Conservation (phyloP, 2,888 invertebrate species). For the Drosophila subsilvestris region DNA sequence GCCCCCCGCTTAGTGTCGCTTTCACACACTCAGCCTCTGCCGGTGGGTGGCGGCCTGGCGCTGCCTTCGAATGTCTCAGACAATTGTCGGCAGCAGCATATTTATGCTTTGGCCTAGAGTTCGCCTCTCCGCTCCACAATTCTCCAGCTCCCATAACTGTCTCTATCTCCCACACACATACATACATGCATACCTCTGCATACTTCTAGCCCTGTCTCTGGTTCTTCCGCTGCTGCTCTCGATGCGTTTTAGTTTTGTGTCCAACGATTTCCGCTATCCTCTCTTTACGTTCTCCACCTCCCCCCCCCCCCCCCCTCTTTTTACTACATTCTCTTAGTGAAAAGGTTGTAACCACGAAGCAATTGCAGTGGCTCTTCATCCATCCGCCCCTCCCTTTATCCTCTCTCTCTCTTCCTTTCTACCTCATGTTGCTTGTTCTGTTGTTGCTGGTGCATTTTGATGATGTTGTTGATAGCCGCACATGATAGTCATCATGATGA, state of each 20-base stretch:
- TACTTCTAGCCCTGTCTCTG: background rate
- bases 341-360: slow-evolving; percentile 71
- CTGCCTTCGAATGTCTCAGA: slow-evolving; percentile 56
- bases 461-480: slow-evolving; percentile 78
- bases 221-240: slow-evolving; percentile 21
- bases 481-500: slow-evolving; percentile 68
- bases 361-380: slow-evolving; percentile 61
- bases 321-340: slow-evolving; percentile 22
- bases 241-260: slow-evolving; percentile 60
- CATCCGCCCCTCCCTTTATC: slow-evolving; percentile 17
- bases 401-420: background rate
- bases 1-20: slow-evolving; percentile 14
- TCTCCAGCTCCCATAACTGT: slow-evolving; percentile 12
- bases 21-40: slow-evolving; percentile 32
- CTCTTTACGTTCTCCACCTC: slow-evolving; percentile 20
- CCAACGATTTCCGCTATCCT: slow-evolving; percentile 32
- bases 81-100: slow-evolving; percentile 68
- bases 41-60: slow-evolving; percentile 9
- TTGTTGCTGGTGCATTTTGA: slow-evolving; percentile 63
- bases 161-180: slow-evolving; percentile 18
- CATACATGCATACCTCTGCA: slow-evolving; percentile 2
- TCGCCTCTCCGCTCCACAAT: slow-evolving; percentile 2
- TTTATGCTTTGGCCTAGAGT: slow-evolving; percentile 62
- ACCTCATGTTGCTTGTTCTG: slow-evolving; percentile 5
- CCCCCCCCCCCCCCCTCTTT: background rate